These are phyloP conservation scores for Phyllotis vaccarum DNA, from an alignment of 2,797 vertebrate genomes.

Conservation along the genomic window DNA sequence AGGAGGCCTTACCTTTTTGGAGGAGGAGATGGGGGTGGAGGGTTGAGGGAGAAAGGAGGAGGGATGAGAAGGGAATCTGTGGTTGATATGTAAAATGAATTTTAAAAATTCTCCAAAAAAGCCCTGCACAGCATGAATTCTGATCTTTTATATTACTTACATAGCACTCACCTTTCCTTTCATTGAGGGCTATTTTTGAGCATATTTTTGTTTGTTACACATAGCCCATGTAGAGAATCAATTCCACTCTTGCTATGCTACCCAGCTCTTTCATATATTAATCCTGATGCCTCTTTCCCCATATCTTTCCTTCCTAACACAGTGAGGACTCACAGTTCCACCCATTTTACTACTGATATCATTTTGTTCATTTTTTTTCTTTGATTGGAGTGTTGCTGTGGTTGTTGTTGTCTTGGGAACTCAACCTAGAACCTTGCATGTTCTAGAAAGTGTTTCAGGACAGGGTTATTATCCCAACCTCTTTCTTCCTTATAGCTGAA, in stretches of 20 bases:
- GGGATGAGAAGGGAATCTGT: too few relatives aligned
- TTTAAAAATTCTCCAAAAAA: too few relatives aligned
- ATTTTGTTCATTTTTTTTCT: background rate
- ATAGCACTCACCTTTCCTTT: background rate
- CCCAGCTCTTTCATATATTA: background rate
- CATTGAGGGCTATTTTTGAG: background rate
- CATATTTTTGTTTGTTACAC: background rate
- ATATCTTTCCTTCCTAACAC: background rate
- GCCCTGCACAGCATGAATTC: too few relatives aligned
- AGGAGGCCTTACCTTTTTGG: too few relatives aligned
- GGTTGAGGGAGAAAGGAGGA: too few relatives aligned
- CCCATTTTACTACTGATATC: background rate
- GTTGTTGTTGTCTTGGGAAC: background rate
- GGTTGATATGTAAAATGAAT: too few relatives aligned
- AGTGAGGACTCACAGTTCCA: background rate
- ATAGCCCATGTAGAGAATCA: background rate
- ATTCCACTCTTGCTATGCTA: background rate
- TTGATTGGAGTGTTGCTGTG: background rate
- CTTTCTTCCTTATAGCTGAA: background rate
- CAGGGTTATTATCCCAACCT: background rate
- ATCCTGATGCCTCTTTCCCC: background rate
- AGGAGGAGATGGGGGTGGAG: too few relatives aligned
- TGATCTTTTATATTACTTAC: background rate
- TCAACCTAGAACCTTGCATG: background rate
- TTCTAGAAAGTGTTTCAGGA: background rate